These are phyloP conservation scores for Helogale parvula DNA, from an alignment of 2,113 vertebrate genomes.

Conservation along the genomic window DNA sequence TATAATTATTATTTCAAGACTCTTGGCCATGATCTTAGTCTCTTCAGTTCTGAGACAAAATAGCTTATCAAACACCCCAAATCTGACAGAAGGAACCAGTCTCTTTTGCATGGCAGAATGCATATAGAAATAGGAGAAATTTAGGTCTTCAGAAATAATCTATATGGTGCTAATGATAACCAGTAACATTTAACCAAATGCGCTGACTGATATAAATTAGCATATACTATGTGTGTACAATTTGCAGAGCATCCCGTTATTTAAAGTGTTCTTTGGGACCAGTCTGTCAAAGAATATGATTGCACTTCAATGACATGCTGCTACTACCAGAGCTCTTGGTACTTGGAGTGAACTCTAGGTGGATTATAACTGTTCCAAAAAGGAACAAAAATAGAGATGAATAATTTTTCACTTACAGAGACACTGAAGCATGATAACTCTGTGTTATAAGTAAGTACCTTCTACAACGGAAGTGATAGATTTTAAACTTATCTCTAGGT, in stretches of 20 bases:
- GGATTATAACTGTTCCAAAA: constrained; percentile 59
- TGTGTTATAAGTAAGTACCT: constrained; percentile 17
- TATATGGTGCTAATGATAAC: not conserved
- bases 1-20: constrained; percentile 17
- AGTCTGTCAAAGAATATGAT: constrained; percentile 46
- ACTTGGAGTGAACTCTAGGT: constrained; percentile 53
- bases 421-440: constrained; percentile 59
- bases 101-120: not conserved
- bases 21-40: not conserved
- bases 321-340: constrained; percentile 40
- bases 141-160: not conserved
- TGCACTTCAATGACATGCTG: constrained; percentile 52
- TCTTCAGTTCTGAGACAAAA: constrained; percentile 9
- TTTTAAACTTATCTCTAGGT: constrained; percentile 61
- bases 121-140: not conserved
- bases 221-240: constrained; percentile 5
- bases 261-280: constrained; percentile 19
- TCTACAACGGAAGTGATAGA: constrained; percentile 37
- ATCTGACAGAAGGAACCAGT: constrained; percentile 10
- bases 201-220: constrained; percentile 30
- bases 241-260: constrained; percentile 41
- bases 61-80: not conserved
- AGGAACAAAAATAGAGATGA: constrained; percentile 40
- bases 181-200: constrained; percentile 32
- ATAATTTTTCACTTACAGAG: constrained; percentile 53